Percentiles rank a stretch among this genome's conserved stretches.
These are phyloP conservation scores for Scaptomyza cyrtandrae DNA, from an alignment of 2,888 invertebrate genomes.

Conservation along the genomic window DNA sequence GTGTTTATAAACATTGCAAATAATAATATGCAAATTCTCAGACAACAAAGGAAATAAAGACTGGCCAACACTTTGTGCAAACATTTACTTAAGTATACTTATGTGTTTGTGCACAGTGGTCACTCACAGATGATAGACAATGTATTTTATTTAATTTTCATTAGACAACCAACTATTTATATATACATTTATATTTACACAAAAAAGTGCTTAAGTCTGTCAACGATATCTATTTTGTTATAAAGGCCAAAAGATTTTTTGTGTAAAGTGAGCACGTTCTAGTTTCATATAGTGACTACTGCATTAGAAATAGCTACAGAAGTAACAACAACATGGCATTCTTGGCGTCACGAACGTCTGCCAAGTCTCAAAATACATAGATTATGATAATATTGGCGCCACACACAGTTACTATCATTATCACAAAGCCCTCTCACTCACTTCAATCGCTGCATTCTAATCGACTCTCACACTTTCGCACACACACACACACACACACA, in stretches of 20 bases:
- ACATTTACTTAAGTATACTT: conserved; percentile 26
- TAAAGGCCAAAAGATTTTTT: not conserved
- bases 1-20: conserved; percentile 56
- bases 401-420: conserved; percentile 14
- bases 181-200: not conserved
- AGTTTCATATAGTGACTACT: not conserved
- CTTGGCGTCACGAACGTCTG: conserved; percentile 53
- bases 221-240: not conserved
- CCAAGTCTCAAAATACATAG: conserved; percentile 43
- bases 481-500: conserved; percentile 24
- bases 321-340: conserved; percentile 18
- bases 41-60: conserved; percentile 54
- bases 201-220: not conserved
- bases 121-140: not conserved
- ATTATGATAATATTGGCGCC: conserved; percentile 31
- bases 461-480: conserved; percentile 46
- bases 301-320: conserved; percentile 20
- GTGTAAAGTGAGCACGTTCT: not conserved
- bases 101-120: conserved; percentile 2
- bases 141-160: not conserved
- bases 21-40: conserved; percentile 48
- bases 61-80: conserved; percentile 41
- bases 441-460: conserved; percentile 23
- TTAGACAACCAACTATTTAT: not conserved
- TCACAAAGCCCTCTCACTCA: conserved; percentile 24